Evolutionary conservation across 2,888 invertebrate species (phyloP), one percentile per base, ranked within the genome.

Genomic region (Hoplodrina blanda): DNA sequence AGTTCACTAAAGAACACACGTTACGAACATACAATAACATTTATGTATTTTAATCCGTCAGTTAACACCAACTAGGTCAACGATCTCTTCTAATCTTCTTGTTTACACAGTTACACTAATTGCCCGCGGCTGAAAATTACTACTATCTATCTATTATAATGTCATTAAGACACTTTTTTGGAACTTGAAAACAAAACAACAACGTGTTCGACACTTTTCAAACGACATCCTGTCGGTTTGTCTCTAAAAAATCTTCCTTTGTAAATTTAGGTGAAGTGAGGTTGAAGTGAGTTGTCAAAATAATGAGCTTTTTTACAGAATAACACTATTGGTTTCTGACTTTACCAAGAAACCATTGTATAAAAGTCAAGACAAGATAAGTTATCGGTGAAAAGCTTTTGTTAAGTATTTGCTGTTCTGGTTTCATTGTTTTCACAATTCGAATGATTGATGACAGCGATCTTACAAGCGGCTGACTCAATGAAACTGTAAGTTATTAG

Each of bases 391-490:
- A 63, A 81, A 72, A 82, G 54, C 63, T 80, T 80, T 73, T 73
- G 69, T 62, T 62, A 57, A 70, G 62, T 64, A 71, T 69, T 65
- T 63, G 49, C 25, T 72, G 57, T 62, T 65, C 61, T 63, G 54
- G 73, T 73, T 57, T 64, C 71, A 69, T 82, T 78, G 76, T 76
- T 78, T 78, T 69, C 75, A 67, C 69, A 73, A 71, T 79, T 71
- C 68, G 56, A 57, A 78, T 84, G 88, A 90, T 89, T 87, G 82
- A 90, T 90, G 87, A 87, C 81, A 72, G 53, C 19, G 68, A 61
- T 70, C 67, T 60, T 69, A 75, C 68, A 69, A 66, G 66, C 73
- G 60, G 66, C 56, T 76, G 62, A 71, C 81, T 84, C 79, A 81
- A 85, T 81, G 80, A 82, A 85, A 86, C 85, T 83, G 83, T 82